A percentile compares a stretch with the other conserved stretches of the same genome.
These are phyloP conservation scores for Microtus ochrogaster DNA, from an alignment of 2,113 vertebrate species.

Conservation along the genomic window DNA sequence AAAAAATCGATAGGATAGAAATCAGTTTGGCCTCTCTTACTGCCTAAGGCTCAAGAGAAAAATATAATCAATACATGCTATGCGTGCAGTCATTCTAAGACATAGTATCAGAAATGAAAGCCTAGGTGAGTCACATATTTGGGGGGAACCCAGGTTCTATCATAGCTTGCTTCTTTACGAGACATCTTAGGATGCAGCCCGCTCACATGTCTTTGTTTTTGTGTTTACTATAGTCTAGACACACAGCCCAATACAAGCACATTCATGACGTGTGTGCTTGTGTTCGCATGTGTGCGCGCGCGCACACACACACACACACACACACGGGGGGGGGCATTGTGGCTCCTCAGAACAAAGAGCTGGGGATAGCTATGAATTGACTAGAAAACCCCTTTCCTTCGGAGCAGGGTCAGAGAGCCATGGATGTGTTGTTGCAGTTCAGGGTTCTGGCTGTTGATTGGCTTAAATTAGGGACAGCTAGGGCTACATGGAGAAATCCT, in stretches of 20 bases:
- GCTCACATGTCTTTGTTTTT: neutral
- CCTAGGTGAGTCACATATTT: neutral
- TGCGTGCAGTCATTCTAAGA: slow-evolving; percentile 1
- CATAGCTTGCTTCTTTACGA: neutral
- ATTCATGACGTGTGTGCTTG: neutral
- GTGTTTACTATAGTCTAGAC: neutral
- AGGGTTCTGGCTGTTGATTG: neutral
- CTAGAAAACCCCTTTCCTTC: neutral
- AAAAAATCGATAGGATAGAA: slow-evolving; percentile 66
- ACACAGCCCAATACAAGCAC: neutral
- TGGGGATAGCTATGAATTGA: neutral
- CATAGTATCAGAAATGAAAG: slow-evolving; percentile 47
- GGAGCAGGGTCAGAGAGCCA: neutral
- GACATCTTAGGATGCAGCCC: neutral
- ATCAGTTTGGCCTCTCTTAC: slow-evolving; percentile 60
- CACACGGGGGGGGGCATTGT: neutral
- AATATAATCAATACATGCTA: slow-evolving; percentile 40
- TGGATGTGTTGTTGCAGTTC: neutral
- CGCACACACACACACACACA: neutral
- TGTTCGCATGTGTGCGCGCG: no score
- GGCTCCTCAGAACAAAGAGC: neutral
- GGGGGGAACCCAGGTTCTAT: neutral
- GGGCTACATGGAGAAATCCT: no score
- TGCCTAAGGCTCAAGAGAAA: slow-evolving; percentile 52
- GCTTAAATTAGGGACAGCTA: neutral